Base-by-base conservation (phyloP, 2,113 vertebrate genomes). In the Pogonocichla stellata region DNA sequence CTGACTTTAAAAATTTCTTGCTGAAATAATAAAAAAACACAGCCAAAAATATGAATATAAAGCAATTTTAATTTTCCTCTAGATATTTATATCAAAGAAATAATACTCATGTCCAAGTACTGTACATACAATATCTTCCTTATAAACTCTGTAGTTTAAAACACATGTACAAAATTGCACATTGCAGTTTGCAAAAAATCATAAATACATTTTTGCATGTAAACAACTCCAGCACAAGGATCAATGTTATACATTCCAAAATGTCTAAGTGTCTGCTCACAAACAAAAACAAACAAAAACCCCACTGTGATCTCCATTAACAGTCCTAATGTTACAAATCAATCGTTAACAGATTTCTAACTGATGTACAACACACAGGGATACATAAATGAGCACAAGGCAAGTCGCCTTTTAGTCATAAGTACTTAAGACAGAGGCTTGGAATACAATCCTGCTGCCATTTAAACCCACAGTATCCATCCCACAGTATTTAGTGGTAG, bases 151-250 rank as follows among this genome's bases (percentile, higher is more conserved):
- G 92, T 92, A 95, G 86, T 96, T 97, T 96, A 97, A 96, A 97
- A 97, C 95, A 97, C 97, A 75, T 94, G 86, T 97, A 97, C 96
- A 97, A 97, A 97, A 97, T 97, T 96, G 96, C 96, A 97, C 97
- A 94, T 92, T 88, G 95, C 90, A 91, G 93, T 95, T 97, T 96
- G 94, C 96, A 97, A 97, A 97, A 97, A 94, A 95, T 97, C 91
- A 95, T 97, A 84, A 95, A 94, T 96, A 94, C 92, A 79, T 95
- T 90, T 97, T 97, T 97, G 95, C 79, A 95, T 96, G 96, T 97
- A 97, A 97, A 97, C 96, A 96, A 95, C 93, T 96, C 93, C 95
- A 97, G 96, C 96, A 97, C 92, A 94, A 93, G 92, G 96, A 96
- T 96, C 83, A 95, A 96, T 93, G 88, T 95, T 94, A 92, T 96